Evolutionary conservation across 1,140 invertebrate genomes (phyloP).

Genomic region (Drosophila micromelanica): DNA sequence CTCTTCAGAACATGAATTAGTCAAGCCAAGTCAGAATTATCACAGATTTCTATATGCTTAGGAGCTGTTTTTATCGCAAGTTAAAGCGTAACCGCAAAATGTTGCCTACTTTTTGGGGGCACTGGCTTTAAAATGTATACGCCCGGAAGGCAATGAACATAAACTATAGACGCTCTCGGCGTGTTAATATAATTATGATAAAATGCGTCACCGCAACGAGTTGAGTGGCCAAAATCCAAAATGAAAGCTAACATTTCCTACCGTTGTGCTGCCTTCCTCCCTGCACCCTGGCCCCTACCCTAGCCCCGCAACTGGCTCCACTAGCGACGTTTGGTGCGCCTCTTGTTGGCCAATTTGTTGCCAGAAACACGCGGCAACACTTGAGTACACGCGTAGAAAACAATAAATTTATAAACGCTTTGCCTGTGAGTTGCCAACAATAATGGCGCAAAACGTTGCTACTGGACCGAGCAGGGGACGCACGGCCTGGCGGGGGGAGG

Average conservation of each 20-base stretch:
- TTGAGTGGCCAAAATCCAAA: conserved; percentile 71
- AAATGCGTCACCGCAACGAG: conserved; percentile 81
- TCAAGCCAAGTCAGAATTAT: not conserved
- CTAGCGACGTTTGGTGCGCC: conserved; percentile 6
- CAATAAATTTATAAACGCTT: conserved; percentile 80
- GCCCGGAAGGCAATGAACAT: conserved; percentile 31
- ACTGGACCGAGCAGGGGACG: conserved; percentile 3
- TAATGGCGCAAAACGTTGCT: conserved; percentile 72
- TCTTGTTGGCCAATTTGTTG: conserved; percentile 78
- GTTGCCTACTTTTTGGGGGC: conserved; percentile 54
- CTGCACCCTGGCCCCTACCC: not conserved
- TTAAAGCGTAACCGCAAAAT: conserved; percentile 35
- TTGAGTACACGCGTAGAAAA: conserved; percentile 81
- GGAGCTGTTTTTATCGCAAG: not conserved
- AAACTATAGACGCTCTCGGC: conserved; percentile 45
- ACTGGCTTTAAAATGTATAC: conserved; percentile 57
- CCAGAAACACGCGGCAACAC: conserved; percentile 81
- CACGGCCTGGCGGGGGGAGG: not conserved
- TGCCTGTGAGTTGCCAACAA: conserved; percentile 62
- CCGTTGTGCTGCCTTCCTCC: not conserved
- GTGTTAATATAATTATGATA: conserved; percentile 82
- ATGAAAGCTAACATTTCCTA: conserved; percentile 38
- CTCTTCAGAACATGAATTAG: not conserved
- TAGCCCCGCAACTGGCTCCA: not conserved
- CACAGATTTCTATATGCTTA: not conserved